These are phyloP conservation scores for Orbicella faveolata DNA, from an alignment of 64 coral and sea anemone species.

Conservation along the genomic window DNA sequence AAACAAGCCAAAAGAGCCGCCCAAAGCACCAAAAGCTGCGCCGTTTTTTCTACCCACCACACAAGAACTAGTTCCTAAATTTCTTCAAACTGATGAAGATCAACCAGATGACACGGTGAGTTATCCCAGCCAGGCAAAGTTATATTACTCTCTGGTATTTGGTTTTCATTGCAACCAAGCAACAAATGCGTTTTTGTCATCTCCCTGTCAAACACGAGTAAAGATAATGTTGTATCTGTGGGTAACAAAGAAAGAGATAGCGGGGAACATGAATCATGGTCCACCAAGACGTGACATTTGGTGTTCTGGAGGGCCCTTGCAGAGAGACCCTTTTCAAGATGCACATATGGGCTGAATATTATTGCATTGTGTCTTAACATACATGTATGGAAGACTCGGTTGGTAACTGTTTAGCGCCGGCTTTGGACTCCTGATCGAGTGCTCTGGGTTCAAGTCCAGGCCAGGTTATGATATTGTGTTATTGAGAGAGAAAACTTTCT, in stretches of 20 bases:
- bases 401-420: no score
- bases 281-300: not conserved
- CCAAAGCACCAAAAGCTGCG: constrained; percentile 86
- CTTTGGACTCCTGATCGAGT: no score
- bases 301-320: not conserved
- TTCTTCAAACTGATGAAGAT: constrained; percentile 63
- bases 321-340: no score
- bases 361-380: no score
- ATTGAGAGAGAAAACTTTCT: no score
- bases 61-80: constrained; percentile 86
- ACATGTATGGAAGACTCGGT: no score
- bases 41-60: constrained; percentile 94
- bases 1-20: constrained; percentile 92
- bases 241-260: not conserved
- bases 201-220: no score
- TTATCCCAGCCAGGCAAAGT: not conserved
- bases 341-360: no score
- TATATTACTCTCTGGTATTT: not conserved
- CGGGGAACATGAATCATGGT: not conserved
- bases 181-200: no score
- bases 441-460: no score
- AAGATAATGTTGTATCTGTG: not conserved
- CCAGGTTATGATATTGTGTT: no score
- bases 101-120: constrained; percentile 28
- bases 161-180: not conserved